These are phyloP conservation scores for Syndactyla subalaris DNA, from an alignment of 2,797 vertebrate species.

Conservation along the genomic window DNA sequence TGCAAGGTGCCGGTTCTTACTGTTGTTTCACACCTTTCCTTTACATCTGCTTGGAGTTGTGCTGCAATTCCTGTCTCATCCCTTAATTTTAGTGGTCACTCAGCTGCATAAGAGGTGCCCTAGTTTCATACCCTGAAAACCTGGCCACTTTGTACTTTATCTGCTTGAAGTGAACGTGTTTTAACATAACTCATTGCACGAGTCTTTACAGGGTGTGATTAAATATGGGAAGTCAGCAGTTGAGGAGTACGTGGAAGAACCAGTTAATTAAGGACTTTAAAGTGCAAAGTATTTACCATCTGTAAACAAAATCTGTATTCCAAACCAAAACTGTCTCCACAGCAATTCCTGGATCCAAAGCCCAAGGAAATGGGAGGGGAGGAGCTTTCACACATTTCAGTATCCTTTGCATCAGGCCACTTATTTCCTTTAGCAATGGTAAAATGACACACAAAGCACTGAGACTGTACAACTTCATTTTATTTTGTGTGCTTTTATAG, in stretches of 20 bases:
- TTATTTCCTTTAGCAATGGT: neutral
- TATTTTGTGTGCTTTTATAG: slow-evolving; percentile 98
- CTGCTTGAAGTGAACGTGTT: neutral
- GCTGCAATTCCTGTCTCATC: neutral
- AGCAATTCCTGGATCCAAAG: neutral
- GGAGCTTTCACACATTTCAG: neutral
- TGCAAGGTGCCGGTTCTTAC: neutral
- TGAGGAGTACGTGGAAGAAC: neutral
- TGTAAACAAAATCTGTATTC: neutral
- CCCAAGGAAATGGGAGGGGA: neutral
- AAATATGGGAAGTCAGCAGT: neutral
- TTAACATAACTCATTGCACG: neutral
- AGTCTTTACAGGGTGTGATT: neutral
- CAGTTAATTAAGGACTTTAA: neutral
- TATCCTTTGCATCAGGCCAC: neutral
- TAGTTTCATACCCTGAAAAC: slow-evolving; percentile 6
- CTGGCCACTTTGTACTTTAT: neutral
- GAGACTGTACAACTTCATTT: slow-evolving; percentile 92
- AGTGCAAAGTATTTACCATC: neutral
- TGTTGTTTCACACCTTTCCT: neutral
- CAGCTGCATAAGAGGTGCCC: neutral
- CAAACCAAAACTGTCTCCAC: neutral
- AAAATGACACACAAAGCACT: slow-evolving; percentile 58
- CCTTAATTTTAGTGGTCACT: neutral
- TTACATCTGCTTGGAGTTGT: neutral